Conservation (phyloP, 2,797 vertebrate species). For the Acestrorhynchus altus region DNA sequence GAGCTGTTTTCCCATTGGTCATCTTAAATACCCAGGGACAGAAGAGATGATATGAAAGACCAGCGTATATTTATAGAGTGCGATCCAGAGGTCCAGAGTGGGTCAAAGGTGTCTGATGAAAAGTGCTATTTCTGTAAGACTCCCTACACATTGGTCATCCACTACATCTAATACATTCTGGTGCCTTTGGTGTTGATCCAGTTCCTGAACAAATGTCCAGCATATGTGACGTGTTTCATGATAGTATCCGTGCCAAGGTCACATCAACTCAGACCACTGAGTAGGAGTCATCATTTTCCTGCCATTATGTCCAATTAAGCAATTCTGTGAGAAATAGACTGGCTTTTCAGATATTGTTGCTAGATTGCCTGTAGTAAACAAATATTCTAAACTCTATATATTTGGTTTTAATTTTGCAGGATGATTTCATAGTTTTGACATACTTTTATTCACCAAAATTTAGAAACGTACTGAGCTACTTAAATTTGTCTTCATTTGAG, state of each 20-base stretch:
- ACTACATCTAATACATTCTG: conserved; percentile 35
- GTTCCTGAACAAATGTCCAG: no score
- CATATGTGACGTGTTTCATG: not conserved
- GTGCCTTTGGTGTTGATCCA: conserved; percentile 14
- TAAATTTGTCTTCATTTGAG: no score
- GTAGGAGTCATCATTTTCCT: no score
- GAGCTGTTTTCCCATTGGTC: not conserved
- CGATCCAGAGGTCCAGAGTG: conserved; percentile 55
- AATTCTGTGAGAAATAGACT: no score
- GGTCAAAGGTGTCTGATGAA: conserved; percentile 46
- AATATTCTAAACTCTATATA: no score
- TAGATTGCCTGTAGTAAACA: no score
- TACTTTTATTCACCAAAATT: no score
- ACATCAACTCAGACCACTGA: not conserved
- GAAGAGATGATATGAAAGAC: conserved; percentile 28
- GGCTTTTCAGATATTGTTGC: no score
- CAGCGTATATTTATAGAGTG: conserved; percentile 64
- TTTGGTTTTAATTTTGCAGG: no score
- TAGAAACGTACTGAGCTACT: no score
- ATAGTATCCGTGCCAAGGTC: not conserved
- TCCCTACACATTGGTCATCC: conserved; percentile 17
- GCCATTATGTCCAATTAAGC: no score
- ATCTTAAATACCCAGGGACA: not conserved
- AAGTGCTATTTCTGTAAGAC: conserved; percentile 33
- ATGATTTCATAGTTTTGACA: no score